Conservation (phyloP, 2,113 vertebrate genomes). For the Pseudorhombus dupliciocellatus region DNA sequence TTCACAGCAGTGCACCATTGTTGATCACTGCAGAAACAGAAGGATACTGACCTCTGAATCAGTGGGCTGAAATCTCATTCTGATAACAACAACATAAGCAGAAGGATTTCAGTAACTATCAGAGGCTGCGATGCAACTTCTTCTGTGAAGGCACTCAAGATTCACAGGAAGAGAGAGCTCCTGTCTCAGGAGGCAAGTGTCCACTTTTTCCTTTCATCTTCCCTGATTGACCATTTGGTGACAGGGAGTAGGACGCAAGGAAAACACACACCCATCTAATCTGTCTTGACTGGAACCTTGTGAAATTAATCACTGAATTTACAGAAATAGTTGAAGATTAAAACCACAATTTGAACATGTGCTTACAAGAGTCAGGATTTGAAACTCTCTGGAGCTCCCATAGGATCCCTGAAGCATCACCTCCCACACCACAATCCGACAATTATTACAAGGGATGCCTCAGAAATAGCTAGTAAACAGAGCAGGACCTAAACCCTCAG, state of each 20-base stretch:
- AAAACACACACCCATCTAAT: no score
- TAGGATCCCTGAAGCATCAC: neutral
- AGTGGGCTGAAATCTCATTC: neutral
- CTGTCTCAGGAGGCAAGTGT: neutral
- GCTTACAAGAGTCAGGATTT: neutral
- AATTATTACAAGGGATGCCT: neutral
- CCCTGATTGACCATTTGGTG: neutral
- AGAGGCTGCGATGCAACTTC: neutral
- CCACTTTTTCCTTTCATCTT: neutral
- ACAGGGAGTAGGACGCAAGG: neutral
- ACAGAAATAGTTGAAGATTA: neutral
- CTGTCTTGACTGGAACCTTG: neutral
- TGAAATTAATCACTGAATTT: no score
- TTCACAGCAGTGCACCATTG: neutral
- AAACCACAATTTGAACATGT: neutral
- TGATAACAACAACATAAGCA: neutral
- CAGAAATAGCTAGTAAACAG: neutral
- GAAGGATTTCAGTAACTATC: neutral
- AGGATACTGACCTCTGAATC: neutral
- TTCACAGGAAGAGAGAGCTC: neutral
- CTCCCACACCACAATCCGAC: neutral
- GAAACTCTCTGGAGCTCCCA: neutral
- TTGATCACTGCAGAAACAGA: constrained; percentile 2
- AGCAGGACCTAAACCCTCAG: neutral
- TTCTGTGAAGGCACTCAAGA: no score